Percentiles rank a stretch among this genome's conserved stretches.
phyloP scores from a whole-genome alignment of 2,113 vertebrate genomes.

The Equus quagga region DNA sequence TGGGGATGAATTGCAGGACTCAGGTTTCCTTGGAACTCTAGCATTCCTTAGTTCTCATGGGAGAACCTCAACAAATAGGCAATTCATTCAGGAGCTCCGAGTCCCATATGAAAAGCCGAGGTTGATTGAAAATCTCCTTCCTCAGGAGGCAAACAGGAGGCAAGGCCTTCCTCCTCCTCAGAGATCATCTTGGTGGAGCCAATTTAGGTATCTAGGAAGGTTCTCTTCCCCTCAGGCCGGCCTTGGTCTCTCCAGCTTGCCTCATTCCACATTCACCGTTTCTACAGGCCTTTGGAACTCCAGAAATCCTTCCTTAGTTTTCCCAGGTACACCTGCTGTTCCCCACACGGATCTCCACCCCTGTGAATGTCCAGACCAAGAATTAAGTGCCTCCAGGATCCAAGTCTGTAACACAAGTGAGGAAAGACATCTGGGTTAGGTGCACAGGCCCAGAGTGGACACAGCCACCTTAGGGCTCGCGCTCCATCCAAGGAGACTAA shows the following conservation, averaged over 20 bases:
- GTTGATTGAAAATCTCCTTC: background rate
- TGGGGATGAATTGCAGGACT: background rate
- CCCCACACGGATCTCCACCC: background rate
- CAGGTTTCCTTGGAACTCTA: background rate
- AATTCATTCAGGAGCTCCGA: rapidly evolving
- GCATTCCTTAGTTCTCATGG: background rate
- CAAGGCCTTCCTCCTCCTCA: background rate
- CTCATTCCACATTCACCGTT: background rate
- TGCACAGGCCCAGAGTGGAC: background rate
- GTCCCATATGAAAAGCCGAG: background rate
- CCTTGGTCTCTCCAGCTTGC: background rate
- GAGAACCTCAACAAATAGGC: background rate
- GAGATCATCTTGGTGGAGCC: background rate
- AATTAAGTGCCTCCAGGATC: background rate
- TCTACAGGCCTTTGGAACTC: background rate
- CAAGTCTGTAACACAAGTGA: background rate
- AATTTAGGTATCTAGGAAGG: background rate
- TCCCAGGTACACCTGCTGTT: background rate
- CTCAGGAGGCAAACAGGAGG: background rate
- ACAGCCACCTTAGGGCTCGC: rapidly evolving
- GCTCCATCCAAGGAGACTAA: background rate
- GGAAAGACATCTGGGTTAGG: background rate
- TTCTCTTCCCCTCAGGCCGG: background rate
- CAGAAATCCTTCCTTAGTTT: background rate
- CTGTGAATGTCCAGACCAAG: background rate